phyloP scores from a whole-genome alignment of 2,113 vertebrate genomes.

The Camarhynchus parvulus region DNA sequence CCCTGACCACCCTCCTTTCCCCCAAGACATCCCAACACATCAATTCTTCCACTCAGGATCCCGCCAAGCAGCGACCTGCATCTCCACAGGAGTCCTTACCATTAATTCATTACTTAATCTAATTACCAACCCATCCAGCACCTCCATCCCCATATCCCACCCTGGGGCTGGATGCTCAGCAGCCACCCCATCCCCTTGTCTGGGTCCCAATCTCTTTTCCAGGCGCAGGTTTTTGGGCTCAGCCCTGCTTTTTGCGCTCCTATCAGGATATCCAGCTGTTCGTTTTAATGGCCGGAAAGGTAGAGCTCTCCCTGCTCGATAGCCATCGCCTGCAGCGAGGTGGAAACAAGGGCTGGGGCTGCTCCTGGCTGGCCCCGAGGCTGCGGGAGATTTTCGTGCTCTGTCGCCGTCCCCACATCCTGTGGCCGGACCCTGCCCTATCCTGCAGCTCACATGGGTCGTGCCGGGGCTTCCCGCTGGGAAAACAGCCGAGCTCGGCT shows the following conservation, averaged over 20 bases:
- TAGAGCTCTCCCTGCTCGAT: not conserved
- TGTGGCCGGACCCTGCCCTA: conserved; percentile 20
- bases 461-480: not conserved
- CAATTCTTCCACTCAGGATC: not conserved
- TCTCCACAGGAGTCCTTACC: fast-evolving
- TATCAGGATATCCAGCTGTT: conserved; percentile 52
- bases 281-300: conserved; percentile 56
- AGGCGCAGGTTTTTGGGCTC: not conserved
- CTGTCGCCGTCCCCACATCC: conserved; percentile 18
- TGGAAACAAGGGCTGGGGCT: conserved; percentile 1
- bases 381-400: not conserved
- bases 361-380: not conserved
- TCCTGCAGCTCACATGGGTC: not conserved
- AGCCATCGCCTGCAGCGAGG: not conserved
- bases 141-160: not conserved
- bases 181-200: not conserved
- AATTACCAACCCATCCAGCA: not conserved
- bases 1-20: not conserved
- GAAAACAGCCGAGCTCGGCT: not conserved
- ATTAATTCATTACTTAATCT: fast-evolving
- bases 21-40: not conserved
- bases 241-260: not conserved
- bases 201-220: not conserved
- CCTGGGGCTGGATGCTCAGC: not conserved
- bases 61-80: fast-evolving